phyloP scores from a whole-genome alignment of 2,888 invertebrate genomes.

The Pterobdella sp. region DNA sequence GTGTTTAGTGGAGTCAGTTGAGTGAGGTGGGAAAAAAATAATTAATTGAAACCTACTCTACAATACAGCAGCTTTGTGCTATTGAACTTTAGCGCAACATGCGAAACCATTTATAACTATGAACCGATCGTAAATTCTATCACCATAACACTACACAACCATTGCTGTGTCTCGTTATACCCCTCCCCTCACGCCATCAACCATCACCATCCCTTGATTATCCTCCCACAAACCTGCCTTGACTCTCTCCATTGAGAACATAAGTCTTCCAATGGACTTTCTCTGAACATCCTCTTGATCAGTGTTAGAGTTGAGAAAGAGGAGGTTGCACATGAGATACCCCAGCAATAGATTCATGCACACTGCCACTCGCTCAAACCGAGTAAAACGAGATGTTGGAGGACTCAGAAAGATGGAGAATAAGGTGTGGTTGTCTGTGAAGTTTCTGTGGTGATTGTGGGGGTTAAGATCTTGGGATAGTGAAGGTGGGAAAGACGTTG shows the following conservation, averaged over 20 bases:
- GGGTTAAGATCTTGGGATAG: background rate
- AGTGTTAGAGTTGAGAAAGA: conserved; percentile 12
- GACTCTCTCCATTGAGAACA: conserved; percentile 21
- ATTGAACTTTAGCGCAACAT: too few relatives aligned
- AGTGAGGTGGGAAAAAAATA: background rate
- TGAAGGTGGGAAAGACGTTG: background rate
- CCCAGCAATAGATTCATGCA: conserved; percentile 25
- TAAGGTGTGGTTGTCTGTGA: conserved; percentile 27
- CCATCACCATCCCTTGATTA: too few relatives aligned
- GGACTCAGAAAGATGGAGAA: conserved; percentile 26
- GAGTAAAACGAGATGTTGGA: conserved; percentile 19
- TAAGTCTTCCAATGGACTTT: conserved; percentile 11
- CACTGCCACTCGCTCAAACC: conserved; percentile 25
- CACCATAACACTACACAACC: too few relatives aligned
- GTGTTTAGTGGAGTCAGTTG: background rate
- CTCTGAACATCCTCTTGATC: conserved; percentile 6
- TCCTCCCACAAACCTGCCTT: conserved; percentile 8
- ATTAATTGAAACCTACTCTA: too few relatives aligned
- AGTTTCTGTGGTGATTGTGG: conserved; percentile 3
- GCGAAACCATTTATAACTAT: background rate
- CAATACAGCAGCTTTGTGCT: too few relatives aligned
- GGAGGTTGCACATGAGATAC: conserved; percentile 28
- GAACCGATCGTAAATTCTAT: background rate
- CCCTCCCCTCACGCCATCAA: too few relatives aligned
- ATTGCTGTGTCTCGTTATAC: too few relatives aligned